These are phyloP conservation scores for Lasioglossum malachurum DNA, from an alignment of 2,888 invertebrate genomes.

Conservation along the genomic window DNA sequence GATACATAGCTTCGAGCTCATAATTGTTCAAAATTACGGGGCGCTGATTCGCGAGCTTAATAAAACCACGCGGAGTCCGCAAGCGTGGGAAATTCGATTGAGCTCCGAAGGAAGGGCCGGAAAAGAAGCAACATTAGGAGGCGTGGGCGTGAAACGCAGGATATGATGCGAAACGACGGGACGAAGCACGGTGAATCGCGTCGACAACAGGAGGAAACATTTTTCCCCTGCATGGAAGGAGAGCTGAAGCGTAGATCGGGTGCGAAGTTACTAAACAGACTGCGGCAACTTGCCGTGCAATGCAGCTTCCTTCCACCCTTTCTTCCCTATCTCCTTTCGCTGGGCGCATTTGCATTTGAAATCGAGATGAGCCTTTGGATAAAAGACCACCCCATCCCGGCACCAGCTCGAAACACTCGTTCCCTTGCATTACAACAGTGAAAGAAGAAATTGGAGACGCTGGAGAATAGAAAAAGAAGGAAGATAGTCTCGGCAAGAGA, in stretches of 20 bases:
- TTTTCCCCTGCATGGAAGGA: constrained; percentile 16
- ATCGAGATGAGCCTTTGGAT: constrained; percentile 78
- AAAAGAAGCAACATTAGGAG: neutral
- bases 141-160: constrained; percentile 38
- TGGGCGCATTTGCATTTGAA: constrained; percentile 81
- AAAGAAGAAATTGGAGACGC: neutral
- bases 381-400: constrained; percentile 64
- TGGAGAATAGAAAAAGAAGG: neutral
- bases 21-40: neutral
- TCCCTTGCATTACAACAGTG: constrained; percentile 69
- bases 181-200: neutral
- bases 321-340: constrained; percentile 30
- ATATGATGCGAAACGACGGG: constrained; percentile 10
- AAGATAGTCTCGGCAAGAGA: neutral
- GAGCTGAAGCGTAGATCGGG: constrained; percentile 49
- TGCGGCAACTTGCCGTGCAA: constrained; percentile 44
- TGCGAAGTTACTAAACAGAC: constrained; percentile 56
- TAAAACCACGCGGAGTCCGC: neutral
- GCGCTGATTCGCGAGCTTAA: neutral
- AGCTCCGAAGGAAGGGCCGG: neutral
- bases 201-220: constrained; percentile 32
- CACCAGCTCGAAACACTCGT: constrained; percentile 69
- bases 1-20: neutral
- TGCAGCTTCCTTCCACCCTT: constrained; percentile 34
- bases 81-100: constrained; percentile 11